Evolutionary conservation across 2,797 vertebrate species (phyloP), one percentile per base, ranked within the genome.

Genomic region (Pitangus sulphuratus): DNA sequence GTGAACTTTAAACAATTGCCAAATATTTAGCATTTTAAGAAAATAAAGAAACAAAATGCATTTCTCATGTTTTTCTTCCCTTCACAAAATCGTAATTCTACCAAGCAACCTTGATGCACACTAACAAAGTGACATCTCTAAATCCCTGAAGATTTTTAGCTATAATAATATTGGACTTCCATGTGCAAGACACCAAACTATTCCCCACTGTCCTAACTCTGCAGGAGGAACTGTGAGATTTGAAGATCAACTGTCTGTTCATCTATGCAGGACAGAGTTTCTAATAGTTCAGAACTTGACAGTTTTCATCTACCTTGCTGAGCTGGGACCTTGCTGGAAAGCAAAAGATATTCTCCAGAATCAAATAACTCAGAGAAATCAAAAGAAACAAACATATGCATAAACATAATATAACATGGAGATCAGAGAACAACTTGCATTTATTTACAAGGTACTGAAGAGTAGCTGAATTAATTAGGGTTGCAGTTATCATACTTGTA

Each of bases 401-500:
- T 87, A 65, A 81, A 47, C 0, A 4, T 61, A 69, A 48, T n/a
- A 15, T 13, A 56, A 33, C 12, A 11, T 28, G 6, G 58, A 93
- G 53, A 87, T 75, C 18, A 71, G 65, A 78, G 45, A 85, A 68
- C 6, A 70, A 45, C 20, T 45, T 62, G 26, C 13, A 37, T 89
- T 93, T 91, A 44, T 50, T 86, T 48, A 76, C 31, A 57, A 92
- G 61, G 26, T 80, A 70, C 47, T 93, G 48, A 91, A 90, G n/a
- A 89, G 20, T 15, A 72, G 31, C 57, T 90, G 84, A 93, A 75
- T 91, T 83, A 44, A 68, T 80, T 65, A 81, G 28, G 35, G 8
- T 75, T 87, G 24, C 28, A 7, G 25, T 86, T 83, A 42, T n/a
- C 21, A 18, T 68, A 40, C 25, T 82, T 83, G 33, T 65, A 26